Conservation (phyloP, 2,113 vertebrate species). For the Thunnus maccoyii region DNA sequence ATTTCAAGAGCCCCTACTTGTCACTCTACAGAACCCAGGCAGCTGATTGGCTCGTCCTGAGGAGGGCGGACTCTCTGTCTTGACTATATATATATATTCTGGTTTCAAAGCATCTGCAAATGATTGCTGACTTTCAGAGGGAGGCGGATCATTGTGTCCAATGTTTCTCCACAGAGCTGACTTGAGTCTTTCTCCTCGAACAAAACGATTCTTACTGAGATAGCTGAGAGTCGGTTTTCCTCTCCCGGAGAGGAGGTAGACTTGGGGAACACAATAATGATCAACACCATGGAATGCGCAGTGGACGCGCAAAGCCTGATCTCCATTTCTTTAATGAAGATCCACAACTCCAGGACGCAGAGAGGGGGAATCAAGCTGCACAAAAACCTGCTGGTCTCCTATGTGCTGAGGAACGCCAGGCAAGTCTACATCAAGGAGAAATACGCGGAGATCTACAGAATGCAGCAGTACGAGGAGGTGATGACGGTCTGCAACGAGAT, state of each 20-base stretch:
- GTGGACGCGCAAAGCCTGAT: conserved; percentile 95
- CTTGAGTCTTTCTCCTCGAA: conserved; percentile 73
- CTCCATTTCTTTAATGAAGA: conserved; percentile 95
- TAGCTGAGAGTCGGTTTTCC: conserved; percentile 52
- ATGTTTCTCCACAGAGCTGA: conserved; percentile 80
- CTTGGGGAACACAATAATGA: conserved; percentile 62
- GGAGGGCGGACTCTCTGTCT: conserved; percentile 69
- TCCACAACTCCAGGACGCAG: conserved; percentile 96
- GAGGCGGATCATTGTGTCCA: conserved; percentile 61
- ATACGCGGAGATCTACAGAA: conserved; percentile 94
- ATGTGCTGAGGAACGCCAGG: conserved; percentile 95
- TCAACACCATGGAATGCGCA: conserved; percentile 90
- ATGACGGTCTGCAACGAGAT: conserved; percentile 87
- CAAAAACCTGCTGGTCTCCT: conserved; percentile 97
- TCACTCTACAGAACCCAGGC: conserved; percentile 75
- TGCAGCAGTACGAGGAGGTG: conserved; percentile 92
- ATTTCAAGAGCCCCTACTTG: conserved; percentile 71
- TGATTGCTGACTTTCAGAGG: conserved; percentile 83
- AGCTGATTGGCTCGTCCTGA: conserved; percentile 63
- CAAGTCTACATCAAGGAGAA: conserved; percentile 97
- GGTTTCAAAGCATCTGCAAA: conserved; percentile 78
- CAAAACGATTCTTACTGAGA: conserved; percentile 62
- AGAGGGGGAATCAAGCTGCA: conserved; percentile 97
- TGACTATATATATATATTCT: conserved; percentile 82
- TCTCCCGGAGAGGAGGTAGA: conserved; percentile 42